Evolutionary conservation across 2,888 invertebrate species (phyloP).

Genomic region (Amorpha juglandis): DNA sequence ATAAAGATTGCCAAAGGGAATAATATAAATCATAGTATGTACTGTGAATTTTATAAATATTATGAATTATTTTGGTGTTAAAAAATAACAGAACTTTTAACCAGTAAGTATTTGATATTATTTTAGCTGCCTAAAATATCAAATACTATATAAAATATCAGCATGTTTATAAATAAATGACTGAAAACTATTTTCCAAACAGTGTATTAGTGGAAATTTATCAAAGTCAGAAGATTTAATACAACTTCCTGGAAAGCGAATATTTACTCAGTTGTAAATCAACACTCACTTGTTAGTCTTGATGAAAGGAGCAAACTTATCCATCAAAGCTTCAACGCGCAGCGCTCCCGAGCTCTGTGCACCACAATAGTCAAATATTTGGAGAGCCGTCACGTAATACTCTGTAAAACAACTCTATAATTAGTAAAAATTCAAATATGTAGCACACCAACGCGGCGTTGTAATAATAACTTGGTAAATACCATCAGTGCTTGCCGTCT

Average conservation of each 20-base stretch:
- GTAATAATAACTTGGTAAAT: slow-evolving; percentile 55
- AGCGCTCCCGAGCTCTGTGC: slow-evolving; percentile 63
- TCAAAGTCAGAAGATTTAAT: neutral
- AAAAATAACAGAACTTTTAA: no score
- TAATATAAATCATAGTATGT: no score
- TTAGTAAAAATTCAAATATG: slow-evolving; percentile 54
- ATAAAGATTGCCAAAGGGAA: no score
- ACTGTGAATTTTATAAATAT: no score
- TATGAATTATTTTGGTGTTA: no score
- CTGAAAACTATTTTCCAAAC: slow-evolving; percentile 8
- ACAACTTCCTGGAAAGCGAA: neutral
- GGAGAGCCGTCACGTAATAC: slow-evolving; percentile 71
- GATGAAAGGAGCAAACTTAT: slow-evolving; percentile 73
- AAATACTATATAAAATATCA: no score
- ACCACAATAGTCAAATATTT: slow-evolving; percentile 77
- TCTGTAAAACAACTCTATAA: slow-evolving; percentile 66
- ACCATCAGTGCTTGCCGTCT: slow-evolving; percentile 66
- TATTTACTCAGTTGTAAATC: slow-evolving; percentile 22
- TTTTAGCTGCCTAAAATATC: no score
- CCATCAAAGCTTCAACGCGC: slow-evolving; percentile 72
- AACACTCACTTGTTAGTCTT: slow-evolving; percentile 74
- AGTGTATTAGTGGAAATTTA: no score
- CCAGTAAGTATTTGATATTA: neutral
- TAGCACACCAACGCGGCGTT: slow-evolving; percentile 66
- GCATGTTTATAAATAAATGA: slow-evolving; percentile 15